Evolutionary conservation across 2,113 vertebrate genomes (phyloP).

Genomic region (Elachura formosa): DNA sequence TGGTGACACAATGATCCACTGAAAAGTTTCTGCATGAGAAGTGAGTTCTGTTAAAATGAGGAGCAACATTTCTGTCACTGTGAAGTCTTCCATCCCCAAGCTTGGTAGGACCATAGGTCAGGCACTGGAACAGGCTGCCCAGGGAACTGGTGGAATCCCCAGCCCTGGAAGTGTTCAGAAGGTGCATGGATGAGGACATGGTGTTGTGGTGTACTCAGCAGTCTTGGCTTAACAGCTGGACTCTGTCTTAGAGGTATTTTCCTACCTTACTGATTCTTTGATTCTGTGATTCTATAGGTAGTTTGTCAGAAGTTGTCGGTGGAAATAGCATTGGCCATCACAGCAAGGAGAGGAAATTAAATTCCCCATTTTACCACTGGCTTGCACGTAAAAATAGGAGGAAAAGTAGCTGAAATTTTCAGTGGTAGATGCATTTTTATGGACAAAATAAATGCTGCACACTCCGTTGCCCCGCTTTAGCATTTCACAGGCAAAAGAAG

Average conservation of each 20-base stretch:
- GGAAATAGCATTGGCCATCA: not conserved
- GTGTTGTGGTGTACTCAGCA: not conserved
- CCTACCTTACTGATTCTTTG: not conserved
- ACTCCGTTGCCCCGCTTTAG: fast-evolving
- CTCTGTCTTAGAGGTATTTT: not conserved
- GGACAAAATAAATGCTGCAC: not conserved
- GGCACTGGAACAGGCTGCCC: not conserved
- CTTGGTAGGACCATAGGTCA: not conserved
- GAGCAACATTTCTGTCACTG: not conserved
- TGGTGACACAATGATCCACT: not conserved
- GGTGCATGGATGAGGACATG: not conserved
- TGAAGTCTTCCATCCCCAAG: not conserved
- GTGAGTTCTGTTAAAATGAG: not conserved
- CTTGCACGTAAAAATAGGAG: not conserved
- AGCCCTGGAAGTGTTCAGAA: not conserved
- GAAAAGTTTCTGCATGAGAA: not conserved
- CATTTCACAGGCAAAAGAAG: not conserved
- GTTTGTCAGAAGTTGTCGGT: not conserved
- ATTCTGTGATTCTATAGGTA: not conserved
- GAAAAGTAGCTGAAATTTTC: not conserved
- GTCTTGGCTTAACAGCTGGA: not conserved
- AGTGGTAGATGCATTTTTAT: not conserved
- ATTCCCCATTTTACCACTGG: not conserved
- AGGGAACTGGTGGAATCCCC: not conserved
- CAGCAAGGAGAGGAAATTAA: not conserved